Evolutionary conservation across 2,797 vertebrate genomes (phyloP), one percentile per base, ranked within the genome.

Genomic region (Spinus olivaceus): DNA sequence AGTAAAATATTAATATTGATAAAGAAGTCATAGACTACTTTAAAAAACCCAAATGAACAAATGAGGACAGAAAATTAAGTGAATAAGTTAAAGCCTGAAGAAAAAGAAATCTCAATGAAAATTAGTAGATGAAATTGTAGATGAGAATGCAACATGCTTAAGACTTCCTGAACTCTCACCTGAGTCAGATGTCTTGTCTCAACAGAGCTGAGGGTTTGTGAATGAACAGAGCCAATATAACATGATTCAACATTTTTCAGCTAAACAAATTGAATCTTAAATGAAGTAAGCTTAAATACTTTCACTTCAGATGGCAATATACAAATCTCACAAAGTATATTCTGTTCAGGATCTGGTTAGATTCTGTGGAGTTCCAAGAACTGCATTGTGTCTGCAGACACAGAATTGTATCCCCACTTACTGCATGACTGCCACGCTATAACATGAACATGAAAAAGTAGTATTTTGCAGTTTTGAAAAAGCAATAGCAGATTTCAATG

Each of bases 391-490:
- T 80, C 39, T 90, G 39, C 20, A 18, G 27, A 32, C 41, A 66
- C 30, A 70, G 56, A 76, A 41, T 20, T 56, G 14, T 57, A 33
- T 50, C 33, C 16, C 4, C 53, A 24, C 53, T 92, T 92, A 79
- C 76, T 88, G 49, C 74, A 65, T 77, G 76, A 50, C 81, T 83
- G 65, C 46, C 25, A 92, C 41, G n/a, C 72, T 95, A 18, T 23
- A 83, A 87, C 61, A 89, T 19, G 9, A 78, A 90, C 81, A 51
- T 63, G 61, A 88, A 96, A 84, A 46, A 65, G 50, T 92, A 95
- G 32, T 46, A 77, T 84, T 66, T 88, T 95, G 57, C 35, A 69
- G 91, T 92, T 94, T 78, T 93, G 37, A 76, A 94, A 92, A 90
- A 96, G 56, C 27, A 78, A 56, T 61, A 69, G 44, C 69, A 86